These are phyloP conservation scores for Lepidotrigona ventralis DNA, from an alignment of 1,140 invertebrate genomes.

Conservation along the genomic window DNA sequence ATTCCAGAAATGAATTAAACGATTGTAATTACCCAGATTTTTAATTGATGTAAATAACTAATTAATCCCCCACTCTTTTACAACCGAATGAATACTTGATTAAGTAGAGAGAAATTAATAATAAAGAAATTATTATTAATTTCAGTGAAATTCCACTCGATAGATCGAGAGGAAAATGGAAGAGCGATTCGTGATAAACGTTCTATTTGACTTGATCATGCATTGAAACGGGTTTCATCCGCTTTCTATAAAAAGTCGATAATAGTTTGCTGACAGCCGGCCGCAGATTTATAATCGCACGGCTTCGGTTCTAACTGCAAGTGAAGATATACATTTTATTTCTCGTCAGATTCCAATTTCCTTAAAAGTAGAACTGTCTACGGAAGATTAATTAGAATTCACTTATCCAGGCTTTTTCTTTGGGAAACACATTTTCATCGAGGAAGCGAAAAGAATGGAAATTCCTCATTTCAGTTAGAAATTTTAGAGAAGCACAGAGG, in stretches of 20 bases:
- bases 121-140: background rate
- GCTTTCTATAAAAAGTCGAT: background rate
- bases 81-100: too few relatives aligned
- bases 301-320: background rate
- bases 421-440: background rate
- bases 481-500: background rate
- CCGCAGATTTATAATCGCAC: background rate
- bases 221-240: background rate
- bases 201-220: background rate
- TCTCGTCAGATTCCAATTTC: slow-evolving; percentile 7
- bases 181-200: background rate
- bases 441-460: background rate
- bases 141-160: background rate
- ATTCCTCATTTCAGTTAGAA: background rate
- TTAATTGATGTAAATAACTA: too few relatives aligned
- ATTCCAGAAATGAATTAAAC: too few relatives aligned
- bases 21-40: too few relatives aligned
- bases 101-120: background rate
- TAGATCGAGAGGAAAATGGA: background rate
- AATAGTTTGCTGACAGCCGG: background rate
- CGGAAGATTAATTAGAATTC: slow-evolving; percentile 13
- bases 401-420: background rate
- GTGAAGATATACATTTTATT: slow-evolving; percentile 1
- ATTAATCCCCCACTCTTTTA: too few relatives aligned
- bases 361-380: background rate